Conservation (phyloP, 2,888 invertebrate genomes). For the Zygothrica quintamaculata region DNA sequence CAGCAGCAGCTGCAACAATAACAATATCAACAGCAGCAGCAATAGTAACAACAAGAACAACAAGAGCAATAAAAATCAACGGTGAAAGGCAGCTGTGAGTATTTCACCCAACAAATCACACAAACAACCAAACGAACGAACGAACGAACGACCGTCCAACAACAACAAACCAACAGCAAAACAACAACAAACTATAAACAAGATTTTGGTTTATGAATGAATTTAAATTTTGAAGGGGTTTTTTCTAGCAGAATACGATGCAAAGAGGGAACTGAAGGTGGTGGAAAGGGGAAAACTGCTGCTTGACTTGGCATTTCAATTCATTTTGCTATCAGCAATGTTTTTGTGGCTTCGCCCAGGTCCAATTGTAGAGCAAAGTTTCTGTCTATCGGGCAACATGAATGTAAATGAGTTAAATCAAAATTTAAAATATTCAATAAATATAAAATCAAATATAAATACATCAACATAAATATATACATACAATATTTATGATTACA, state of each 20-base stretch:
- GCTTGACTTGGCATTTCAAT: conserved; percentile 53
- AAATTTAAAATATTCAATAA: conserved; percentile 44
- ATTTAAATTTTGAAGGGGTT: conserved; percentile 54
- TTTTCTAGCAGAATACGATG: too few species aligned
- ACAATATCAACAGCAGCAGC: conserved; percentile 24
- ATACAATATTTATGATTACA: too few species aligned
- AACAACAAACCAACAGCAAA: conserved; percentile 25
- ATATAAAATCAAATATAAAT: conserved; percentile 16
- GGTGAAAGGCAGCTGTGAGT: conserved; percentile 63
- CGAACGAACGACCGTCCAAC: conserved; percentile 11
- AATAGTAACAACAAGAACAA: conserved; percentile 35
- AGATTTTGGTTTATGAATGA: conserved; percentile 76
- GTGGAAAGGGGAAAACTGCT: conserved; percentile 4
- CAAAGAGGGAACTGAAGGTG: background rate
- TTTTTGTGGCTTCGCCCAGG: conserved; percentile 36
- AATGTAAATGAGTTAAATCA: conserved; percentile 29
- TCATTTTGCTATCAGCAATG: conserved; percentile 62
- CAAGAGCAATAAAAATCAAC: conserved; percentile 24
- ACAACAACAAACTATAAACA: conserved; percentile 78
- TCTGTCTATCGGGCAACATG: conserved; percentile 6
- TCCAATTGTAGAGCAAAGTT: conserved; percentile 23
- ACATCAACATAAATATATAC: too few species aligned
- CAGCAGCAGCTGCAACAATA: conserved; percentile 20
- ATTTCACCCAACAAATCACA: conserved; percentile 22
- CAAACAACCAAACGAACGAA: background rate